Evolutionary conservation across 2,888 invertebrate species (phyloP).

Genomic region (Thera obeliscata): DNA sequence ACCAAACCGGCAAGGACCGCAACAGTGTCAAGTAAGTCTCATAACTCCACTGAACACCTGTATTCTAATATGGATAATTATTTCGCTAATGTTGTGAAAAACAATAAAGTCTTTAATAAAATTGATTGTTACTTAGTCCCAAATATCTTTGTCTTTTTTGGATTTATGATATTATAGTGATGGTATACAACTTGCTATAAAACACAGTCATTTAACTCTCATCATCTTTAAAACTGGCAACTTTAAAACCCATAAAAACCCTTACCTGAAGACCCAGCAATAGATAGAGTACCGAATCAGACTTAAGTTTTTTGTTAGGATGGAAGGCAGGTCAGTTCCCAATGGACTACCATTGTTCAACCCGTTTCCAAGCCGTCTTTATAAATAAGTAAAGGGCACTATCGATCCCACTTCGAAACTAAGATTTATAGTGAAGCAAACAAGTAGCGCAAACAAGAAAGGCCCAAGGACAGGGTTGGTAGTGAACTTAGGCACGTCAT

Average conservation of each 20-base stretch:
- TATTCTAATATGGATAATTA: no score
- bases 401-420: slow-evolving; percentile 37
- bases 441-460: slow-evolving; percentile 38
- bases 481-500: slow-evolving; percentile 40
- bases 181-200: no score
- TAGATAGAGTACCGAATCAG: not conserved
- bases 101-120: no score
- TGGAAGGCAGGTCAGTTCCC: slow-evolving; percentile 16
- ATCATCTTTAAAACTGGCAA: no score
- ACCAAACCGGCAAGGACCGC: slow-evolving; percentile 95
- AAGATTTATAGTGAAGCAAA: slow-evolving; percentile 41
- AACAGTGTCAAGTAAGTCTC: slow-evolving; percentile 93
- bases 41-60: no score
- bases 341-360: slow-evolving; percentile 8
- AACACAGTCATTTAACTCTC: no score
- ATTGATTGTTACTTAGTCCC: no score
- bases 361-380: slow-evolving; percentile 12
- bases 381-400: slow-evolving; percentile 30
- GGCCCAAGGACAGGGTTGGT: slow-evolving; percentile 35
- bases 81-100: no score
- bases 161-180: no score
- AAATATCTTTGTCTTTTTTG: no score
- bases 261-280: not conserved
- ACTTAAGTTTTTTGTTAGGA: slow-evolving; percentile 9
- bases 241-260: not conserved